A percentile compares a stretch with the other conserved stretches of the same genome.
Evolutionary conservation across 2,797 vertebrate species (phyloP).

Genomic region (Sebastes taczanowskii): DNA sequence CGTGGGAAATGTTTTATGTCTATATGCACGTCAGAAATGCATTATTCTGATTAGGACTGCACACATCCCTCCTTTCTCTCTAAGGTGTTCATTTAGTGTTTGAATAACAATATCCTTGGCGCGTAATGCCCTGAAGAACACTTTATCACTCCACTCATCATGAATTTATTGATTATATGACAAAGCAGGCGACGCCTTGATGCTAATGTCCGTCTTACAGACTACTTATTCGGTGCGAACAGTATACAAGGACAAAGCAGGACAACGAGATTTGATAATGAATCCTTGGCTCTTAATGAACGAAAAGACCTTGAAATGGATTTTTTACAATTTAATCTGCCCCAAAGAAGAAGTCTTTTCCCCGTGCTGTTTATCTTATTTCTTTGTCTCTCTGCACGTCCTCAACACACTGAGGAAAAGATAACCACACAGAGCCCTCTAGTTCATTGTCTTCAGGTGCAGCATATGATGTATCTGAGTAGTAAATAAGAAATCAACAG

Average conservation of each 20-base stretch:
- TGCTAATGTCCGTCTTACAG: not conserved
- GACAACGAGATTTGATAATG: constrained; percentile 42
- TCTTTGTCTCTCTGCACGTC: not conserved
- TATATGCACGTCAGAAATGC: constrained; percentile 50
- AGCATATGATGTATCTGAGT: not conserved
- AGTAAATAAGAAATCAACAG: not conserved
- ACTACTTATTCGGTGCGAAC: not conserved
- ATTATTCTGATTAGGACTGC: constrained; percentile 45
- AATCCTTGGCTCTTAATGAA: constrained; percentile 45
- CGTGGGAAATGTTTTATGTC: constrained; percentile 29
- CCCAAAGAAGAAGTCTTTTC: constrained; percentile 16
- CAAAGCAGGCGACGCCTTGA: not conserved
- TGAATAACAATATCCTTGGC: not conserved
- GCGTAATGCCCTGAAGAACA: not conserved
- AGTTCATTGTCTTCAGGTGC: not conserved
- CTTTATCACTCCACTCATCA: not conserved
- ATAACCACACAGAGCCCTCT: not conserved
- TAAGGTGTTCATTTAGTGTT: not conserved
- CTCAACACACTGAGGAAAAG: constrained; percentile 10
- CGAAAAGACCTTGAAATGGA: constrained; percentile 46
- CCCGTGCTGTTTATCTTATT: not conserved
- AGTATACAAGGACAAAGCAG: constrained; percentile 23
- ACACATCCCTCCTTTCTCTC: not conserved
- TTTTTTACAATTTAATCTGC: constrained; percentile 37
- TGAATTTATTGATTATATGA: constrained; percentile 7